A percentile compares a stretch with the other conserved stretches of the same genome.
Evolutionary conservation across 2,888 invertebrate species (phyloP).

Genomic region (Calliphora vomitoria): DNA sequence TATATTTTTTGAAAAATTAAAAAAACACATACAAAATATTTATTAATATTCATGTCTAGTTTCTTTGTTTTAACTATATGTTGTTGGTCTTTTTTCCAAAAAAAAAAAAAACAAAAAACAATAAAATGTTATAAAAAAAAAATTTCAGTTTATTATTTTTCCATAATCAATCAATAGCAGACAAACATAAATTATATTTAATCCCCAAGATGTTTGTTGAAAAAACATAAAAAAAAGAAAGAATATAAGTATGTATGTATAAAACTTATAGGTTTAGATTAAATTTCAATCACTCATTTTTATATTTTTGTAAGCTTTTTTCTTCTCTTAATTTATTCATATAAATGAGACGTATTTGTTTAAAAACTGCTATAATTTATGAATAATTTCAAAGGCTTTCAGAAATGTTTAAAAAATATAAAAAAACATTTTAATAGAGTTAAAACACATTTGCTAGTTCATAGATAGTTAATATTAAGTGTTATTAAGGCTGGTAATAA

Average conservation of each 20-base stretch:
- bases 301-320: not conserved
- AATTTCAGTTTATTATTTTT: constrained; percentile 52
- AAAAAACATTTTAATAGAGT: not conserved
- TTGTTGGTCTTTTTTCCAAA: not conserved
- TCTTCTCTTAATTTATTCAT: constrained; percentile 31
- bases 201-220: constrained; percentile 43
- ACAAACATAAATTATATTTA: constrained; percentile 65
- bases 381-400: constrained; percentile 15
- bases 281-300: constrained; percentile 65
- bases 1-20: not conserved
- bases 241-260: not conserved
- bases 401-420: constrained; percentile 9
- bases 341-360: not conserved
- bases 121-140: constrained; percentile 15
- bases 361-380: constrained; percentile 30
- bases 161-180: constrained; percentile 68
- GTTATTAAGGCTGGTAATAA: not conserved
- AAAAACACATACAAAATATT: not conserved
- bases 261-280: constrained; percentile 55
- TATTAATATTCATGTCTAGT: constrained; percentile 64
- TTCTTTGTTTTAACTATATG: constrained; percentile 14
- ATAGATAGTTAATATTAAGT: not conserved
- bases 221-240: constrained; percentile 25
- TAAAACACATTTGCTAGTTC: not conserved
- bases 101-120: not conserved